Base-by-base conservation (phyloP, 2,113 vertebrate species). In the Phoenicopterus ruber region DNA sequence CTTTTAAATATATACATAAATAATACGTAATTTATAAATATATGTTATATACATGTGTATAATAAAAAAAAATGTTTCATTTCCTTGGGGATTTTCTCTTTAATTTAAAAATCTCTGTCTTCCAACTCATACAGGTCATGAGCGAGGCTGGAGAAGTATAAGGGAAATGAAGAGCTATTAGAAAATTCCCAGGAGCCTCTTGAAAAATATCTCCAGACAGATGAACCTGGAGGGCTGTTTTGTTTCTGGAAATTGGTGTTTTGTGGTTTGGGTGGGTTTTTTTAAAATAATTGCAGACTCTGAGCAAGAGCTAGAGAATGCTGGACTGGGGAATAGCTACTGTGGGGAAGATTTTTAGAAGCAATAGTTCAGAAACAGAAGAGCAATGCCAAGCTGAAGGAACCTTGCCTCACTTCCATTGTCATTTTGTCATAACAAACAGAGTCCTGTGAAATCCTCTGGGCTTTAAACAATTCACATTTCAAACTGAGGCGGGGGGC, bases 91-190 rank as follows among this genome's bases (percentile, higher is more conserved):
- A 70, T 82, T 87, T 93, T 96, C 42, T 66, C 40, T 78, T 82
- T 70, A 73, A 90, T 77, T 96, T 66, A 86, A 93, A 93, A 95
- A 66, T 13, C n/a, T 92, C 59, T 83, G 50, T 18, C 40, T 90
- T 94, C 44, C 34, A 90, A 14, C 49, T 82, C 4, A 3, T 21
- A 62, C 14, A 49, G 49, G 44, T 58, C 46, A 59, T 38, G 42
- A 88, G 42, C 11, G n/a, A 94, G 54, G 31, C 49, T 70, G 44
- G 12, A 86, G 32, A 77, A 88, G 7, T 42, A 44, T 9, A 58
- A 62, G 19, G 13, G 31, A 71, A 85, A 85, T 7, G 1, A 73
- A 93, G 54, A 59, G 28, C 77, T 54, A 87, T 18, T 82, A 80
- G 47, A 86, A 72, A 95, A 70, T 62, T 90, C 79, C 40, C 83